These are phyloP conservation scores for Gandaritis pyraliata DNA, from an alignment of 2,888 invertebrate genomes.

Conservation along the genomic window DNA sequence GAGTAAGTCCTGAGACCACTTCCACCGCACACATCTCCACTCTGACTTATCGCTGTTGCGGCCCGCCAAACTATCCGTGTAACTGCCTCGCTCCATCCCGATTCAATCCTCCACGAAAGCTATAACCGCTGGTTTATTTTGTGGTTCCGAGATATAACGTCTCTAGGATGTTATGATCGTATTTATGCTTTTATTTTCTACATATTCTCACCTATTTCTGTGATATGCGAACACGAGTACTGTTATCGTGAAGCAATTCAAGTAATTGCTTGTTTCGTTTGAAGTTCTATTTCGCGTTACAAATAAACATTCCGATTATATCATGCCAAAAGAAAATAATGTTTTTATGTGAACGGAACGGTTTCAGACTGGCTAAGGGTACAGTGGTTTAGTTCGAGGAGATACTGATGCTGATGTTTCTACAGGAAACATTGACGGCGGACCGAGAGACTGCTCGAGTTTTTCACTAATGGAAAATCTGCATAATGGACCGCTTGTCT, in stretches of 20 bases:
- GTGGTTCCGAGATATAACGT: constrained; percentile 27
- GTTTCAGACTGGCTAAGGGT: not conserved
- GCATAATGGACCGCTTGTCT: constrained; percentile 73
- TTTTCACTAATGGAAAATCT: constrained; percentile 80
- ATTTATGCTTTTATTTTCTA: constrained; percentile 6
- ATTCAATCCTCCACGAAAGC: constrained; percentile 41
- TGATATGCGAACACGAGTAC: not conserved
- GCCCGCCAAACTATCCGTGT: constrained; percentile 58
- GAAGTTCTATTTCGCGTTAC: constrained; percentile 2
- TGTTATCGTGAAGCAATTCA: not conserved
- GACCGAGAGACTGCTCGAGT: constrained; percentile 55
- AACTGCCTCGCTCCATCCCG: constrained; percentile 53
- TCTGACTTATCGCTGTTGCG: constrained; percentile 62
- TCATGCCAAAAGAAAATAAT: constrained; percentile 8
- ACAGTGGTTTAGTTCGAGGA: not conserved
- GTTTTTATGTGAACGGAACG: constrained; percentile 3
- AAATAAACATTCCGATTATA: not conserved
- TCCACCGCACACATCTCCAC: constrained; percentile 56
- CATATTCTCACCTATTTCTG: not conserved
- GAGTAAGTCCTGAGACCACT: constrained; percentile 44
- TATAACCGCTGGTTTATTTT: constrained; percentile 39
- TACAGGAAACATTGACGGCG: constrained; percentile 39
- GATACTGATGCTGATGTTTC: constrained; percentile 19
- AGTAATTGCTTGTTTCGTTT: not conserved
- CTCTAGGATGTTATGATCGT: constrained; percentile 2